Conservation (phyloP, 2,888 invertebrate species). For the Ectemnius lituratus region DNA sequence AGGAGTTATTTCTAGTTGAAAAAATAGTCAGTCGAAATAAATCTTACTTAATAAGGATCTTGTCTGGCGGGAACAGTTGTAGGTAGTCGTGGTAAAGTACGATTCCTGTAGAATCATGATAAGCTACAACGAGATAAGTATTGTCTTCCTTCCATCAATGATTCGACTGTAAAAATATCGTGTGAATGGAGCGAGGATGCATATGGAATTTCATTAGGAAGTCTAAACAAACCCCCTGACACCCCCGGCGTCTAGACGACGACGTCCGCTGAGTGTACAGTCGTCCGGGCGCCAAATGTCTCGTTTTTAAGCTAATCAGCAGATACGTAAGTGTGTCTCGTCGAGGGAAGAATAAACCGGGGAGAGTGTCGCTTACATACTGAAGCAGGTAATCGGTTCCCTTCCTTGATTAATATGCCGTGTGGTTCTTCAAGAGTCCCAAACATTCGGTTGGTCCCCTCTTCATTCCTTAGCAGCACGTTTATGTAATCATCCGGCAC, state of each 20-base stretch:
- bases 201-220: constrained; percentile 48
- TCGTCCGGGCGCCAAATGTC: constrained; percentile 50
- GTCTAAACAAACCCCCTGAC: constrained; percentile 40
- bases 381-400: constrained; percentile 28
- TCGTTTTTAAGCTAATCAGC: constrained; percentile 56
- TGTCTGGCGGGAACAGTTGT: not conserved
- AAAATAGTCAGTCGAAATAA: too few relatives aligned
- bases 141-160: constrained; percentile 30
- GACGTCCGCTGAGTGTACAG: constrained; percentile 25
- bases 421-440: constrained; percentile 9
- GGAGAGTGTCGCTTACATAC: constrained; percentile 44
- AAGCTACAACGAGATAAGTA: constrained; percentile 11
- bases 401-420: constrained; percentile 44
- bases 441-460: constrained; percentile 22
- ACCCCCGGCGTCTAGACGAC: constrained; percentile 18
- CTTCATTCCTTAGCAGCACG: constrained; percentile 15
- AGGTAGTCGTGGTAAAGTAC: not conserved
- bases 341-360: constrained; percentile 31
- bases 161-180: constrained; percentile 40
- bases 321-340: constrained; percentile 47
- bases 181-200: constrained; percentile 48
- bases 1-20: too few relatives aligned
- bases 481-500: constrained; percentile 28
- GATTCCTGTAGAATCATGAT: not conserved
- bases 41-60: too few relatives aligned